These are phyloP conservation scores for Discoglossus pictus DNA, from an alignment of 2,797 vertebrate species.

Conservation along the genomic window DNA sequence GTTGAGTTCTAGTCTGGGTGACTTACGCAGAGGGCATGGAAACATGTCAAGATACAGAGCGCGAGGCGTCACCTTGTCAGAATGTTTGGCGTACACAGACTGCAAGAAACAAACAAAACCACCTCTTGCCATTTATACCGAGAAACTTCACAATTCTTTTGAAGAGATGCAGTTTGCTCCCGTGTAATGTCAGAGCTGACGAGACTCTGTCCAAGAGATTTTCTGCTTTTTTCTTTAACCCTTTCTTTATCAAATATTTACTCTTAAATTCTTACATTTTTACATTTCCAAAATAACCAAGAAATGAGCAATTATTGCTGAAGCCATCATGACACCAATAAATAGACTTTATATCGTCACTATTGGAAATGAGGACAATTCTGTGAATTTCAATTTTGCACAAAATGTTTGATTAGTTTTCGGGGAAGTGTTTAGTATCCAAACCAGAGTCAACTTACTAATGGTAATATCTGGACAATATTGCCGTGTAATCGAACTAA, in stretches of 20 bases:
- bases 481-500: no score
- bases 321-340: no score
- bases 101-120: conserved; percentile 60
- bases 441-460: no score
- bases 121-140: conserved; percentile 65
- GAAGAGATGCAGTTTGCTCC: conserved; percentile 50
- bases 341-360: no score
- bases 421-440: no score
- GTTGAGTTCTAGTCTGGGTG: conserved; percentile 59
- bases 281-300: no score
- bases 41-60: conserved; percentile 60
- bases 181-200: conserved; percentile 59
- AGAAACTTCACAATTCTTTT: conserved; percentile 59
- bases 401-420: no score
- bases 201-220: conserved; percentile 48
- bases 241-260: background rate
- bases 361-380: no score
- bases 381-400: no score
- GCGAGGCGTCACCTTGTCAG: conserved; percentile 68
- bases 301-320: no score
- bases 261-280: no score
- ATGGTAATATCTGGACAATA: no score
- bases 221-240: conserved; percentile 41
- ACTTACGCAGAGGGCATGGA: conserved; percentile 60
- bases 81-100: conserved; percentile 55